Evolutionary conservation across 2,797 vertebrate genomes (phyloP).

Genomic region (Mastacembelus armatus): DNA sequence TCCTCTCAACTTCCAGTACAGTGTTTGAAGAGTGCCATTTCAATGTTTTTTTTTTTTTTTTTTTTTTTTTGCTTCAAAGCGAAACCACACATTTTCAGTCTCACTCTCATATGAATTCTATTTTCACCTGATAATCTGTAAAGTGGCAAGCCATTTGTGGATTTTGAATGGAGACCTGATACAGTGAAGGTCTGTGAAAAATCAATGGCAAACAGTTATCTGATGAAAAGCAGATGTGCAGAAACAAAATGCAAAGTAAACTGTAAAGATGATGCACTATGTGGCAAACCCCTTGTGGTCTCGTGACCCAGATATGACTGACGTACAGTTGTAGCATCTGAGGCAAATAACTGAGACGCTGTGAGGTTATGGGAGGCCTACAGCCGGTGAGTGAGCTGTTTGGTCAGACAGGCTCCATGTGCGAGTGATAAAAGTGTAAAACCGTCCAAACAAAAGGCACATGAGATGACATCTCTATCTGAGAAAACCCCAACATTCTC

Average conservation of each 20-base stretch:
- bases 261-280: conserved; percentile 65
- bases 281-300: conserved; percentile 55
- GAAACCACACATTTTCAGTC: conserved; percentile 51
- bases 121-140: conserved; percentile 69
- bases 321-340: conserved; percentile 39
- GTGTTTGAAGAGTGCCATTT: not conserved
- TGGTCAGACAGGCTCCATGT: conserved; percentile 55
- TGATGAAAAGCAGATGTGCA: conserved; percentile 71
- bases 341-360: conserved; percentile 43
- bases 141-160: conserved; percentile 51
- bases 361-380: conserved; percentile 22
- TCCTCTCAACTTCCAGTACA: conserved; percentile 23
- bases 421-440: conserved; percentile 71
- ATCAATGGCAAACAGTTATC: conserved; percentile 51
- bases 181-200: conserved; percentile 49
- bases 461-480: conserved; percentile 71
- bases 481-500: conserved; percentile 55
- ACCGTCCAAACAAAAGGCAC: conserved; percentile 66
- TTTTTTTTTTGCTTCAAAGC: conserved; percentile 2
- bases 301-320: conserved; percentile 36
- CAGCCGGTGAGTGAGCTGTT: conserved; percentile 49
- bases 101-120: conserved; percentile 47
- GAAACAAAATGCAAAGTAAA: conserved; percentile 59
- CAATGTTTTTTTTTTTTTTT: conserved; percentile 8
- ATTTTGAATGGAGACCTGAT: conserved; percentile 60